Conservation (phyloP, 2,888 invertebrate genomes). For the Polymixis flavicincta region DNA sequence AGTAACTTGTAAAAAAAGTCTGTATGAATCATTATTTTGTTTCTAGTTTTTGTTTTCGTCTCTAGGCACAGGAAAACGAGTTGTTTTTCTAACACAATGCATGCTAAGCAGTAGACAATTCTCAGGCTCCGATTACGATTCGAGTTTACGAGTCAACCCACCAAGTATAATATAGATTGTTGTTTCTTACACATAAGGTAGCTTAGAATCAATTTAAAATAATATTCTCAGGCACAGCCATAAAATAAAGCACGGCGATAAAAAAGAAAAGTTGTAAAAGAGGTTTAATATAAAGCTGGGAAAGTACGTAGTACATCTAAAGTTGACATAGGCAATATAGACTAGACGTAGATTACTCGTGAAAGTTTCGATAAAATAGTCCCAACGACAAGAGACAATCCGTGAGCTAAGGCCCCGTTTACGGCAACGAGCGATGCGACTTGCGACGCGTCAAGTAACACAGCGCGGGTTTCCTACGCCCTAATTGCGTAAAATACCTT, state of each 20-base stretch:
- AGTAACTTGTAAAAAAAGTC: neutral
- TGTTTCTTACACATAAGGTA: neutral
- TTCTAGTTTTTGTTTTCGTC: neutral
- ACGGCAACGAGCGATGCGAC: neutral
- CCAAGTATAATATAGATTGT: neutral
- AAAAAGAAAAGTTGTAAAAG: slow-evolving; percentile 33
- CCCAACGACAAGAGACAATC: slow-evolving; percentile 34
- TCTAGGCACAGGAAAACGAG: neutral
- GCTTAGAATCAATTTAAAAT: neutral
- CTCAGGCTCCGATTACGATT: neutral
- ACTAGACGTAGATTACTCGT: slow-evolving; percentile 31
- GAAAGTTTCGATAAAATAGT: slow-evolving; percentile 56
- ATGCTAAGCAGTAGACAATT: neutral
- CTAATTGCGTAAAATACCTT: neutral
- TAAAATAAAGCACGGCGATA: slow-evolving; percentile 3
- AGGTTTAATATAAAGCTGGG: slow-evolving; percentile 14
- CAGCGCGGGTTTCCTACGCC: too few species aligned
- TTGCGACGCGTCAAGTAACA: neutral
- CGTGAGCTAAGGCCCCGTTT: neutral
- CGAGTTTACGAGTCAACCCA: neutral
- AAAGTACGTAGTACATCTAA: slow-evolving; percentile 28
- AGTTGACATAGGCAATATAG: slow-evolving; percentile 24
- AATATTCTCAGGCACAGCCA: neutral
- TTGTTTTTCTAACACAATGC: neutral
- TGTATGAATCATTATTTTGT: neutral